phyloP scores from a whole-genome alignment of 2,113 vertebrate species.

The Aythya baeri region DNA sequence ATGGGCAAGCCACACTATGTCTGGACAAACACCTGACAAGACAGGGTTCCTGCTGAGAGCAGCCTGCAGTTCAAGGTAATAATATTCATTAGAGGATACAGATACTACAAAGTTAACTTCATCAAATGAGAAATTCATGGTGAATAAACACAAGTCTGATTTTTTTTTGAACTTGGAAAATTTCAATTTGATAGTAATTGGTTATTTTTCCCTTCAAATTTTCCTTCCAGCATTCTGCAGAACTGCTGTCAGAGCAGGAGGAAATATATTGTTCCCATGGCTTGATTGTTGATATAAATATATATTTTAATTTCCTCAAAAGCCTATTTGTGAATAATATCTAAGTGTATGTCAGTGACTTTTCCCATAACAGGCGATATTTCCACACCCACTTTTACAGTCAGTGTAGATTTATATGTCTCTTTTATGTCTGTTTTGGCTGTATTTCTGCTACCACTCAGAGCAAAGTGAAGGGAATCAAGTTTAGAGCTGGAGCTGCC shows the following conservation, averaged over 20 bases:
- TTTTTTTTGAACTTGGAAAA: neutral
- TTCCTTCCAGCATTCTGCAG: neutral
- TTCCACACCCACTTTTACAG: neutral
- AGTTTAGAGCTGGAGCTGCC: neutral
- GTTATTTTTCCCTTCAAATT: neutral
- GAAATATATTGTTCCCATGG: neutral
- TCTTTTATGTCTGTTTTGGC: neutral
- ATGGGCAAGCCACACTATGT: neutral
- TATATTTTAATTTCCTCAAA: neutral
- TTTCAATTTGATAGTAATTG: neutral
- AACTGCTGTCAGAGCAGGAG: neutral
- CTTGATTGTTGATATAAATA: neutral
- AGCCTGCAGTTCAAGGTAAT: neutral
- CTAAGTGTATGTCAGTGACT: neutral
- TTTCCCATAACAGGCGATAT: conserved; percentile 16
- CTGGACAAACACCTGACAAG: neutral
- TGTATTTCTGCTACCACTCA: conserved; percentile 13
- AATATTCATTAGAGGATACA: neutral
- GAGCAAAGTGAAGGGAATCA: neutral
- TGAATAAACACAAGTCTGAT: neutral
- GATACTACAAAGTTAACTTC: neutral
- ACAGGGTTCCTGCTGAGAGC: neutral
- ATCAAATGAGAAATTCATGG: neutral
- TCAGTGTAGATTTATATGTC: neutral
- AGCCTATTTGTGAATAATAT: neutral